Evolutionary conservation across 30 jellyfish, hydroid and myxozoan genomes (phyloP), one percentile per base, ranked within the genome.

Genomic region (Morbakka virulenta): DNA sequence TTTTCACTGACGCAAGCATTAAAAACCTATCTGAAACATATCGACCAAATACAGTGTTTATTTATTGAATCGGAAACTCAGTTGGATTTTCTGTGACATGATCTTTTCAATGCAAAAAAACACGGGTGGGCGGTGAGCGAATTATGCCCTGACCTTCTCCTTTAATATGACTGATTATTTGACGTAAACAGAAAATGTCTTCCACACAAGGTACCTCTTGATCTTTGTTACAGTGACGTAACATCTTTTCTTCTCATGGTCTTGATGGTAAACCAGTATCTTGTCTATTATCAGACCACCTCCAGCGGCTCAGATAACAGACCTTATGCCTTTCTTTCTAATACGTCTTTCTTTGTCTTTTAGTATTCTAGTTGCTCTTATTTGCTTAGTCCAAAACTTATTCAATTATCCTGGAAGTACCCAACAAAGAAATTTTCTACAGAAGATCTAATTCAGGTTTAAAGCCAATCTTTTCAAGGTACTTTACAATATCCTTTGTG

Each of bases 371-470:
- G 50, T 73, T 28, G 22, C 47, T 51, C 85, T 75, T 52, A 73
- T 52, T 73, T n/a, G n/a, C n/a, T 26, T 51, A 53, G 76, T 74
- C 86, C 86, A 74, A 74, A 50, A 28, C 78, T 50, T 74, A 28
- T 52, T 76, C 32, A 52, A 28, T 53, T 25, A 74, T 74, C 34
- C 86, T 74, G 79, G 79, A 74, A 74, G 86, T 74, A 35, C 77
- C 83, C 76, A 74, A 74, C 65, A 74, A 74, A 74, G 64, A 32
- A 74, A 64, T 65, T 74, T 50, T 32, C 86, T 74, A 63, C 76
- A 74, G 77, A 74, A 25, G 79, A 74, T 74, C 65, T 51, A 74
- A 74, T 74, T 76, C 78, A 50, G 79, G 86, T 74, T 74, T 74
- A 35, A 74, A 74, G 86, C 53, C 77, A 27, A 72, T 72, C 77